phyloP scores from a whole-genome alignment of 2,797 vertebrate species.

The Luscinia luscinia region DNA sequence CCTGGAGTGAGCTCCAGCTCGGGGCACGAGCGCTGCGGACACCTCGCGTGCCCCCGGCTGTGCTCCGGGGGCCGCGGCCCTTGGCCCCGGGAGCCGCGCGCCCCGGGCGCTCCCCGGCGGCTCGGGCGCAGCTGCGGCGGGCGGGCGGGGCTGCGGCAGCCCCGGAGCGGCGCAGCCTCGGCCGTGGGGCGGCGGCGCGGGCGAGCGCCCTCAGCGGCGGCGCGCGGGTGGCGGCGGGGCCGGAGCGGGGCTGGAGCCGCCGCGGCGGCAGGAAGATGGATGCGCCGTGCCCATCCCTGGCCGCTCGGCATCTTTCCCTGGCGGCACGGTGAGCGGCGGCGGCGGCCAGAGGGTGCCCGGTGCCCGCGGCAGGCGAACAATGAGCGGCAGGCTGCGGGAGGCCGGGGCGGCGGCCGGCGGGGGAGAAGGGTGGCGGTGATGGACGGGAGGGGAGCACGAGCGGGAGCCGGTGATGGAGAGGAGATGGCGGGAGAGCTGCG shows the following conservation, averaged over 20 bases:
- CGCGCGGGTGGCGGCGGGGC: constrained; percentile 75
- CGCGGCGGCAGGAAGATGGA: constrained; percentile 76
- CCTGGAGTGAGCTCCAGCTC: neutral
- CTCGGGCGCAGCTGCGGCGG: constrained; percentile 33
- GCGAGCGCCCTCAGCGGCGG: constrained; percentile 69
- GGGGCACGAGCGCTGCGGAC: neutral
- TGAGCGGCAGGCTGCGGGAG: constrained; percentile 9
- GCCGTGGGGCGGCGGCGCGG: constrained; percentile 75
- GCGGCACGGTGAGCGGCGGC: constrained; percentile 77
- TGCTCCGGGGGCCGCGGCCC: neutral
- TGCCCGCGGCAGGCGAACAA: constrained; percentile 41
- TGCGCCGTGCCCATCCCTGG: constrained; percentile 63
- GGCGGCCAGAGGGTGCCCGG: neutral
- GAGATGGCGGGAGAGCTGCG: constrained; percentile 26
- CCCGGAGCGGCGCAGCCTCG: constrained; percentile 33
- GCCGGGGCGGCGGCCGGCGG: neutral
- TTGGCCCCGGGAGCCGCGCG: too few relatives aligned
- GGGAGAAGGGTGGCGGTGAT: neutral
- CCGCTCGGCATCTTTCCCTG: constrained; percentile 58
- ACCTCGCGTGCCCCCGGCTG: too few relatives aligned
- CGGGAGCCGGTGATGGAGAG: neutral
- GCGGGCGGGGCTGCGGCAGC: constrained; percentile 72
- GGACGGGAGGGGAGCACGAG: neutral
- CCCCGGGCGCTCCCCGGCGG: neutral
- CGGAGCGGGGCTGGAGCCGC: constrained; percentile 81